Base-by-base conservation (phyloP, 2,797 vertebrate species). In the Fistularia commersonii region DNA sequence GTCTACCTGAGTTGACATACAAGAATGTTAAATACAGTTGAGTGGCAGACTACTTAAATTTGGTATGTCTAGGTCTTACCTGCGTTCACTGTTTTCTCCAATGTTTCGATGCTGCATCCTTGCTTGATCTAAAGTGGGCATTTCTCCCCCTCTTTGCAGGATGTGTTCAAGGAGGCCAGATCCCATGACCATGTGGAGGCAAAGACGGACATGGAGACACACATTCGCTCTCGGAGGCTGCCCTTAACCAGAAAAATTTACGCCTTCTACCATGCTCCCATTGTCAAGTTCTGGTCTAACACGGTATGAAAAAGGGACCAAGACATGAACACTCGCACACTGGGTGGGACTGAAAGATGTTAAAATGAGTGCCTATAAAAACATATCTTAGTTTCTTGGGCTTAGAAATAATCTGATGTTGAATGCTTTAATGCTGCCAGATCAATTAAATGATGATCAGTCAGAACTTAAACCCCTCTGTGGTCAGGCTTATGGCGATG, bases 221-320 rank as follows among this genome's bases (percentile, higher is more conserved):
- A 93, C 15, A 59, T 92, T 72, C 95, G 94, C 44, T 92, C 95
- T 37, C 92, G 96, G 64, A 93, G 91, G 23, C 91, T 98, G 74
- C 97, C 97, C 41, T 89, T 99, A 66, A 96, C 94, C 41, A 91
- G 94, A 68, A 98, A 98, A 62, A 94, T 98, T 72, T 94, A 99
- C 51, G 94, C 95, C 23, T 99, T 99, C 84, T 98, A 97, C 89
- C 96, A 97, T 51, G 96, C 97, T 49, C 97, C 97, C 37, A 99
- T 99, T 62, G 97, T 98, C 81, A 99, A 99, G 83, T 99, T 99
- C 86, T 99, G 97, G 96, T 94, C 93, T 82, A 98, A 98, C 76
- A 98, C 96, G 78, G 97, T 98, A 88, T 54, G 92, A 14, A 62
- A 8, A 34, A 48, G 23, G 23, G 2, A 2, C 23, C 60, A 41